phyloP scores from a whole-genome alignment of 2,797 vertebrate species.

The Cryptoblepharus egeriae region DNA sequence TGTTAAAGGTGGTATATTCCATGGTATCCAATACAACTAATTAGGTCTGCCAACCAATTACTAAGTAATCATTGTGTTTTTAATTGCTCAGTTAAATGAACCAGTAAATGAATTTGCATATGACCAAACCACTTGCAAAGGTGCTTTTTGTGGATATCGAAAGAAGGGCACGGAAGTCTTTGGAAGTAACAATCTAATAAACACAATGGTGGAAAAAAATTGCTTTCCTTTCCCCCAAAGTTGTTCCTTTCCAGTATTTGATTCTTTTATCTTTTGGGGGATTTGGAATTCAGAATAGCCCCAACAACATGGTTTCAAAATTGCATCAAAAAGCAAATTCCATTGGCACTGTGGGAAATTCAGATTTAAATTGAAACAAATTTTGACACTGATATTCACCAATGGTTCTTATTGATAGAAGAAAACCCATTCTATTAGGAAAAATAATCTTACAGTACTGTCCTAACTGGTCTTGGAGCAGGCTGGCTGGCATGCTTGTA shows the following conservation, averaged over 20 bases:
- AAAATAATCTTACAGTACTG: background rate
- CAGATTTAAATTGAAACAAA: no score
- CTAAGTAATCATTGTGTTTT: constrained; percentile 21
- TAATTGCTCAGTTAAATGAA: constrained; percentile 1
- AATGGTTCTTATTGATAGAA: background rate
- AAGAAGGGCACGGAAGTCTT: background rate
- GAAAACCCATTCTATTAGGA: background rate
- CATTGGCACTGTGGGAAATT: background rate
- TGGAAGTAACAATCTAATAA: background rate
- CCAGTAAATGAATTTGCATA: background rate
- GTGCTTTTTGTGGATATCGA: background rate
- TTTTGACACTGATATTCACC: background rate
- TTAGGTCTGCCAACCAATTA: constrained; percentile 21
- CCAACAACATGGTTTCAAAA: background rate
- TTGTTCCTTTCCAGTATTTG: background rate
- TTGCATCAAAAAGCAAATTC: background rate
- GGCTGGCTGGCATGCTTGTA: no score
- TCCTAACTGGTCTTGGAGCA: no score
- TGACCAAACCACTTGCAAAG: background rate
- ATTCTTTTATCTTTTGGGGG: background rate
- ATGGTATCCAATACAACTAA: no score
- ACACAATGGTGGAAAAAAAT: background rate
- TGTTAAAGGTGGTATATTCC: constrained; percentile 60
- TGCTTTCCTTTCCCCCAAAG: background rate
- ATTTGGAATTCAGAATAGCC: background rate